Conservation (phyloP, 2,797 vertebrate genomes). For the Uromys caudimaculatus region DNA sequence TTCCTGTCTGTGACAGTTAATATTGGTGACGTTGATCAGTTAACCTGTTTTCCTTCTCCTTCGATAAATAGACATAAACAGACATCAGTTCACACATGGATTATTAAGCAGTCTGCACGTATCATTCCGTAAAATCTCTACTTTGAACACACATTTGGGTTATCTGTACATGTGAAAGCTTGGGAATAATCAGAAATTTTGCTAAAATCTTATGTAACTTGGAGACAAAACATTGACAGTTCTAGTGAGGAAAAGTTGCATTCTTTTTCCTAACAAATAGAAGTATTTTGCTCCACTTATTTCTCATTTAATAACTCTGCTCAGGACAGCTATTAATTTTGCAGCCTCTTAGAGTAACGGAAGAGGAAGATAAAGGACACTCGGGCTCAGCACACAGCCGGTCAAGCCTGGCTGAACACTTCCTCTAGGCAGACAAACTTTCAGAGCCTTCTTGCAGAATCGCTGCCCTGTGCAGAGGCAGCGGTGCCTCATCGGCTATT, state of each 20-base stretch:
- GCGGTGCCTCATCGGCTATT: conserved; percentile 83
- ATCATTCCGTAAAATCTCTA: conserved; percentile 91
- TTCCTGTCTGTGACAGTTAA: conserved; percentile 87
- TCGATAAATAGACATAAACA: conserved; percentile 78
- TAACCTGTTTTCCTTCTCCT: conserved; percentile 87
- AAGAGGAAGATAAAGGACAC: conserved; percentile 43
- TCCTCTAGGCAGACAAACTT: conserved; percentile 81
- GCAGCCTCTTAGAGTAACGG: conserved; percentile 1
- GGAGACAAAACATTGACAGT: conserved; percentile 80
- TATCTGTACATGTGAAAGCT: conserved; percentile 71
- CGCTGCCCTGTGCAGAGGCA: conserved; percentile 73
- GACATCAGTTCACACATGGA: conserved; percentile 85
- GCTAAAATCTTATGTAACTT: conserved; percentile 71
- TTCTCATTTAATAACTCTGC: conserved; percentile 4
- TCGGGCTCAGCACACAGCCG: neutral
- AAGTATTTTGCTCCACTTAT: conserved; percentile 24
- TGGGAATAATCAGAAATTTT: conserved; percentile 51
- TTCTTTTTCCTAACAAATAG: conserved; percentile 53
- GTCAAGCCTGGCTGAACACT: neutral
- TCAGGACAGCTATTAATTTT: conserved; percentile 48
- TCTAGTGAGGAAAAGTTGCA: conserved; percentile 45
- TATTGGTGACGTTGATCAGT: conserved; percentile 86
- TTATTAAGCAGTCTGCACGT: conserved; percentile 84
- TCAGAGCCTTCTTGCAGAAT: conserved; percentile 80
- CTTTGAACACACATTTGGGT: conserved; percentile 83